Base-by-base conservation (phyloP, 2,113 vertebrate genomes). In the Gadus chalcogrammus region DNA sequence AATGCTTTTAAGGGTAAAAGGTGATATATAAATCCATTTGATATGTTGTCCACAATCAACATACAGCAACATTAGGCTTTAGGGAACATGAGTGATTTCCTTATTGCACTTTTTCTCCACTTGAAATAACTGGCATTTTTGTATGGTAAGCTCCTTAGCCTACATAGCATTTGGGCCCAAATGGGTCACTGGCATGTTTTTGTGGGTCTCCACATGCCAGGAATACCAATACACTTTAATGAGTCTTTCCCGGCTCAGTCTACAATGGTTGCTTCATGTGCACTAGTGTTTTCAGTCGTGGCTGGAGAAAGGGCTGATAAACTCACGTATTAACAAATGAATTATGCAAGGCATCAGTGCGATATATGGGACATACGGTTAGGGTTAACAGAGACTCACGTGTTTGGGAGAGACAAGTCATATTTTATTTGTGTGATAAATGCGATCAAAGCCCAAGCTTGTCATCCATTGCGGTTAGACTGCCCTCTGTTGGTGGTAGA, bases 401-500 rank as follows among this genome's bases (percentile, higher is more conserved):
- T 48, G 42, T 48, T 48, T 48, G 42, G 8, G 8, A 48, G 42
- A 48, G 53, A 48, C 61, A 67, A 71, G 31, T 71, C 58, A 31
- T 15, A 61, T 64, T 38, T 60, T 0, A 66, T 68, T 52, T 76
- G 24, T 3, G 24, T 71, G 56, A 24, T 16, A 38, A 35, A 28
- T 15, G 24, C 8, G 15, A 28, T 28, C 35, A 27, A 64, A 63
- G 35, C 62, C 18, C 59, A 24, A 15, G 8, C 15, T n/a, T 11
- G 15, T 35, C 16, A 78, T 64, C 81, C 22, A 69, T 85, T 81
- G 85, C 69, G 73, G 69, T 77, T 79, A 74, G 70, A 84, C 65
- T 82, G 88, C 84, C 53, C 88, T 84, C 92, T 92, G 71, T 70
- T 91, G 92, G 87, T 12, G 18, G 35, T 5, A 31, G 1, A 63